These are phyloP conservation scores for Helicolenus hilgendorfi DNA, from an alignment of 2,797 vertebrate genomes.

Conservation along the genomic window DNA sequence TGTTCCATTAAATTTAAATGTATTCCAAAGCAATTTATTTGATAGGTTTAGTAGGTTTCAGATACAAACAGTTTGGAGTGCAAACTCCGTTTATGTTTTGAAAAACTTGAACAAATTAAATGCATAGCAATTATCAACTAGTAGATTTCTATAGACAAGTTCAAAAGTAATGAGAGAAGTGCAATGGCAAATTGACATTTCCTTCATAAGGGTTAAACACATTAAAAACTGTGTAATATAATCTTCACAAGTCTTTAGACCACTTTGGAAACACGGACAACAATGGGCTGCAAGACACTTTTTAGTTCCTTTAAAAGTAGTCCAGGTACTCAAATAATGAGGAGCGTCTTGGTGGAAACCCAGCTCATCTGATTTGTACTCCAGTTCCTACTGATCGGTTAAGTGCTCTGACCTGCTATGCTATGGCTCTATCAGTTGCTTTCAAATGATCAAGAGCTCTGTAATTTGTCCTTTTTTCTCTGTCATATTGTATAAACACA, in stretches of 20 bases:
- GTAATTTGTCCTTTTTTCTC: constrained; percentile 62
- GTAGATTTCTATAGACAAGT: not conserved
- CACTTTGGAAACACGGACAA: too few relatives aligned
- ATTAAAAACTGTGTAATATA: too few relatives aligned
- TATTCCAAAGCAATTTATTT: not conserved
- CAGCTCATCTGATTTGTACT: not conserved
- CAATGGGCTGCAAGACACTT: too few relatives aligned
- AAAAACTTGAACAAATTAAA: not conserved
- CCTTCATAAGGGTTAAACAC: too few relatives aligned
- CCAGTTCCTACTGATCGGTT: constrained; percentile 24
- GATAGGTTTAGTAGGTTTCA: not conserved
- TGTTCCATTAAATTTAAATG: not conserved
- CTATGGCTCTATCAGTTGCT: constrained; percentile 15
- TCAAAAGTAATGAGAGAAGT: not conserved
- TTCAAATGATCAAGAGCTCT: constrained; percentile 50
- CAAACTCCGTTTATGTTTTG: not conserved
- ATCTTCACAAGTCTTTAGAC: too few relatives aligned
- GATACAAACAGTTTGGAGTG: not conserved
- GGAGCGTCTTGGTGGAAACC: too few relatives aligned
- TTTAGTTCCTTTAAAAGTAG: too few relatives aligned
- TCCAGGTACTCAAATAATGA: too few relatives aligned
- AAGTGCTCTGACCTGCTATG: constrained; percentile 37
- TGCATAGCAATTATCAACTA: not conserved
- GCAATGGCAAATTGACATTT: too few relatives aligned
- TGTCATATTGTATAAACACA: constrained; percentile 48